Evolutionary conservation across 2,888 invertebrate species (phyloP).

Genomic region (Fissipunctia ypsillon): DNA sequence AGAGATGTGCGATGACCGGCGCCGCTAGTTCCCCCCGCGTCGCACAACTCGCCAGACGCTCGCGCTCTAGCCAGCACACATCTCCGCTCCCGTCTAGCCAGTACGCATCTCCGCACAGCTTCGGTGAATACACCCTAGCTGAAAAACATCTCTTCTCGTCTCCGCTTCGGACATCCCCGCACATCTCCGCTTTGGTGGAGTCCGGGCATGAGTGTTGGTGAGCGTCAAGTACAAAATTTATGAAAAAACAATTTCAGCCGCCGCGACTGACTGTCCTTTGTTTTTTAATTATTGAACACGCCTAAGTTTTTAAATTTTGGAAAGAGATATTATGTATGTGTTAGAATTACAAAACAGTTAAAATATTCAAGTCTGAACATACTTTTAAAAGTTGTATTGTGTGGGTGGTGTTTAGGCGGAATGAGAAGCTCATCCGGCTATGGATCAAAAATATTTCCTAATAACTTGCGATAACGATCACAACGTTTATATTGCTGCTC

Average conservation of each 20-base stretch:
- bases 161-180: no score
- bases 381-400: conserved; percentile 43
- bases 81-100: no score
- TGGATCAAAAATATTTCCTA: conserved; percentile 23
- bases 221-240: not conserved
- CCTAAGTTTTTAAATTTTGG: conserved; percentile 6
- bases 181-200: no score
- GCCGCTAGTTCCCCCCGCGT: no score
- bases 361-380: conserved; percentile 36
- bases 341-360: conserved; percentile 9
- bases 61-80: no score
- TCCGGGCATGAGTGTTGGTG: no score
- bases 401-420: conserved; percentile 40
- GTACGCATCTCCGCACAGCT: no score
- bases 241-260: not conserved
- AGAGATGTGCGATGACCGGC: no score
- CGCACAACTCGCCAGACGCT: no score
- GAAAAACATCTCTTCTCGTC: no score
- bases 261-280: not conserved
- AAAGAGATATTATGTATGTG: conserved; percentile 9
- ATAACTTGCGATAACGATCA: not conserved
- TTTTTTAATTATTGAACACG: not conserved
- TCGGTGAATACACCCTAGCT: no score
- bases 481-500: not conserved
- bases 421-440: conserved; percentile 30